phyloP scores from a whole-genome alignment of 2,797 vertebrate species.

The Percopsis omiscomaycus region DNA sequence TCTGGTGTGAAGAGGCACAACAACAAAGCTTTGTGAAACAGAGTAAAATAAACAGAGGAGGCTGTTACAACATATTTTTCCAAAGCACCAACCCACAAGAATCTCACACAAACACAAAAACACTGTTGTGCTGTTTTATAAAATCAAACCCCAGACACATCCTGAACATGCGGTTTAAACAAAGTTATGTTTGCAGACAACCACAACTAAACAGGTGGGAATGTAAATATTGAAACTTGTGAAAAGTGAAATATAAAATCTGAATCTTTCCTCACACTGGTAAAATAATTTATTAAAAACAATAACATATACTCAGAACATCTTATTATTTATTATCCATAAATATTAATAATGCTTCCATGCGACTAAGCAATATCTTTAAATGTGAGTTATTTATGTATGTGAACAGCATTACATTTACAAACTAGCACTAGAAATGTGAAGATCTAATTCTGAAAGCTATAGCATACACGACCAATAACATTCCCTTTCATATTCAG shows the following conservation, averaged over 20 bases:
- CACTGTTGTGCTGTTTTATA: slow-evolving; percentile 50
- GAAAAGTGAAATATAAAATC: slow-evolving; percentile 21
- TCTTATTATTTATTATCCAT: no score
- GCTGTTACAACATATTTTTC: slow-evolving; percentile 61
- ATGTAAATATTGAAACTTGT: slow-evolving; percentile 21
- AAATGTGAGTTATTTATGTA: no score
- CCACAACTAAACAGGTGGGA: slow-evolving; percentile 6
- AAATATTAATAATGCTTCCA: no score
- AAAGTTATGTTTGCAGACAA: slow-evolving; percentile 43
- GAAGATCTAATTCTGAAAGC: no score
- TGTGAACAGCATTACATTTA: no score
- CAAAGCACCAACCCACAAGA: slow-evolving; percentile 66
- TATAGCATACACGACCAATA: no score
- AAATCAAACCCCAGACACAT: slow-evolving; percentile 49
- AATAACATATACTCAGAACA: no score
- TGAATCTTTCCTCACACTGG: no score
- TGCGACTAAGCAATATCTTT: no score
- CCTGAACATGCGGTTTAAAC: slow-evolving; percentile 52
- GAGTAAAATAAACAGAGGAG: slow-evolving; percentile 67
- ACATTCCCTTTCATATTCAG: no score
- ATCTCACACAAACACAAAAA: slow-evolving; percentile 57
- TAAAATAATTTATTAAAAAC: no score
- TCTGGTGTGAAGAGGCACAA: slow-evolving; percentile 61
- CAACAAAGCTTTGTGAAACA: slow-evolving; percentile 62
- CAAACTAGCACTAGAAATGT: no score